Conservation (phyloP, 2,888 invertebrate genomes). For the Cataglyphis altisquamis region DNA sequence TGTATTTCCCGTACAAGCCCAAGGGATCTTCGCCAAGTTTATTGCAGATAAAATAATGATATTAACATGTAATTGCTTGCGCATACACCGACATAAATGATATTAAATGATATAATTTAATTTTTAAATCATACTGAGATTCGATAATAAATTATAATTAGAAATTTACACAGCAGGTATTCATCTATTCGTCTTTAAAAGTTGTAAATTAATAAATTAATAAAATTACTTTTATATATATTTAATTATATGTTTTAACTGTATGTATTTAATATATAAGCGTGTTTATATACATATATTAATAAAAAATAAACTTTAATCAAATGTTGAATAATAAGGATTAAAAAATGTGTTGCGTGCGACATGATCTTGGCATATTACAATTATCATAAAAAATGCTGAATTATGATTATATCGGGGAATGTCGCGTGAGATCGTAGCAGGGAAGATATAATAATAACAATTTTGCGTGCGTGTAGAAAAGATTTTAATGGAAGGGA, state of each 20-base stretch:
- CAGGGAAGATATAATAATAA: background rate
- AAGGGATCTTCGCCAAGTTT: background rate
- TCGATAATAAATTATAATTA: slow-evolving; percentile 1
- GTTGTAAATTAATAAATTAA: background rate
- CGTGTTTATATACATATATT: background rate
- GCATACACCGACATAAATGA: background rate
- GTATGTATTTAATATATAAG: too few relatives aligned
- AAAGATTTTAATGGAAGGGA: background rate
- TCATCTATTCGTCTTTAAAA: background rate
- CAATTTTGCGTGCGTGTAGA: background rate
- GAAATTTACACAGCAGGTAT: background rate
- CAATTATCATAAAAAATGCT: background rate
- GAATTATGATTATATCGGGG: background rate
- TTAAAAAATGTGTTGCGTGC: background rate
- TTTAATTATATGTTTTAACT: too few relatives aligned
- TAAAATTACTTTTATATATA: background rate
- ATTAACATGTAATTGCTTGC: background rate
- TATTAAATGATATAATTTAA: background rate
- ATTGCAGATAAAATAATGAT: background rate
- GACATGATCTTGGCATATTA: background rate
- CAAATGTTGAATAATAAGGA: background rate
- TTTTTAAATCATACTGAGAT: background rate
- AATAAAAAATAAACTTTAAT: background rate
- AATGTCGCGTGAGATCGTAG: background rate
- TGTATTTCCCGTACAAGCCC: background rate